Conservation (phyloP, 2,113 vertebrate species). For the Ovibos moschatus region DNA sequence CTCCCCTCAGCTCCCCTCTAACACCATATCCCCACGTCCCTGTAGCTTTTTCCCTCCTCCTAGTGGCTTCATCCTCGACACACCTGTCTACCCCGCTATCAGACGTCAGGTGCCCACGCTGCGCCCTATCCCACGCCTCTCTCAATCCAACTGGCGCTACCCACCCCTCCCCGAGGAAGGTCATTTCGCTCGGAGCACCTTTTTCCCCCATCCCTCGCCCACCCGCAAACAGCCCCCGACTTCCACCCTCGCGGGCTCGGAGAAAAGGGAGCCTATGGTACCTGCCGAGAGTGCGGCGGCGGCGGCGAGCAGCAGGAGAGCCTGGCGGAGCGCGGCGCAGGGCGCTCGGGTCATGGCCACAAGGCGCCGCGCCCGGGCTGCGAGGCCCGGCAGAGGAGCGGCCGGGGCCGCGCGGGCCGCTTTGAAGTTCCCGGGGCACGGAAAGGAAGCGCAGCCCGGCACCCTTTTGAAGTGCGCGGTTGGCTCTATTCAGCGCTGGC, state of each 20-base stretch:
- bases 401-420: not conserved
- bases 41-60: not conserved
- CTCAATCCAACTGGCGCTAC: not conserved
- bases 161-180: not conserved
- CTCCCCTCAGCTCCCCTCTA: not conserved
- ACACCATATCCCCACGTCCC: not conserved
- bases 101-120: slow-evolving; percentile 36
- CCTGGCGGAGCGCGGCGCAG: slow-evolving; percentile 44
- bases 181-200: not conserved
- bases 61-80: not conserved
- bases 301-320: slow-evolving; percentile 70
- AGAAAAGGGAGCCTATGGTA: slow-evolving; percentile 21
- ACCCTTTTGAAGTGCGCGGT: not conserved
- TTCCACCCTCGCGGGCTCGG: not conserved
- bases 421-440: slow-evolving; percentile 57
- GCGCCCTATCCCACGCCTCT: not conserved
- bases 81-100: slow-evolving; percentile 48
- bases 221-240: not conserved
- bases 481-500: slow-evolving; percentile 5
- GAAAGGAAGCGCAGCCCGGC: slow-evolving; percentile 30
- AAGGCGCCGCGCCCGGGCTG: not conserved
- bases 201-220: not conserved
- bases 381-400: not conserved
- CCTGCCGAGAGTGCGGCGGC: slow-evolving; percentile 77
- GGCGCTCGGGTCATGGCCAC: slow-evolving; percentile 70